Conservation (phyloP, 2,113 vertebrate genomes). For the Gymnobelideus leadbeateri region DNA sequence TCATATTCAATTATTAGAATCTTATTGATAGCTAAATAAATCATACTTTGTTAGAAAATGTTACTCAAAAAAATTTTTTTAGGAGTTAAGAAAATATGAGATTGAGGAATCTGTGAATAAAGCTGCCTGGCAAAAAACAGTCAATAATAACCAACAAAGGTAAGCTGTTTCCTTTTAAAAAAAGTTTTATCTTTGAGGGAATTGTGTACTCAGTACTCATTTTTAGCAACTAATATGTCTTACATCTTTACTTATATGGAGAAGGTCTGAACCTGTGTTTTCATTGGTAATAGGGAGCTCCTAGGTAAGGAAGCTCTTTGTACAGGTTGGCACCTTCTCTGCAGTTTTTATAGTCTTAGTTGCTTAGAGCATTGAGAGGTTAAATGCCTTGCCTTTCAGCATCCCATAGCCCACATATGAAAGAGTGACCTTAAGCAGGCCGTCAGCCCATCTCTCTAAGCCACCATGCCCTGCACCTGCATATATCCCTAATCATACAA, state of each 20-base stretch:
- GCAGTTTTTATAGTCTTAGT: background rate
- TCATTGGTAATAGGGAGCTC: background rate
- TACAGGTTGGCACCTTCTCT: background rate
- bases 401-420: background rate
- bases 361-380: too few species aligned
- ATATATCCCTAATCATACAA: background rate
- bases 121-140: conserved; percentile 95
- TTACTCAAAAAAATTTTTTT: conserved; percentile 56
- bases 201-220: background rate
- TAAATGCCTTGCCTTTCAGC: background rate
- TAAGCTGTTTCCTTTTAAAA: conserved; percentile 76
- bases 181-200: conserved; percentile 11
- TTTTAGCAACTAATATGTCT: background rate
- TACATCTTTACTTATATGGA: background rate
- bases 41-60: conserved; percentile 23
- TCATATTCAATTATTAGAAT: conserved; percentile 27
- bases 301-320: background rate
- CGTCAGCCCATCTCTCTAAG: background rate
- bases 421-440: background rate
- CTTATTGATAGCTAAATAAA: conserved; percentile 37
- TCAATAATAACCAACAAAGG: conserved; percentile 92
- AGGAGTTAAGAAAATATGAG: conserved; percentile 96
- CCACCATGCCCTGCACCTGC: background rate
- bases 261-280: background rate
- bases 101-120: conserved; percentile 91